Base-by-base conservation (phyloP, 2,888 invertebrate genomes). In the Conistra vaccinii region DNA sequence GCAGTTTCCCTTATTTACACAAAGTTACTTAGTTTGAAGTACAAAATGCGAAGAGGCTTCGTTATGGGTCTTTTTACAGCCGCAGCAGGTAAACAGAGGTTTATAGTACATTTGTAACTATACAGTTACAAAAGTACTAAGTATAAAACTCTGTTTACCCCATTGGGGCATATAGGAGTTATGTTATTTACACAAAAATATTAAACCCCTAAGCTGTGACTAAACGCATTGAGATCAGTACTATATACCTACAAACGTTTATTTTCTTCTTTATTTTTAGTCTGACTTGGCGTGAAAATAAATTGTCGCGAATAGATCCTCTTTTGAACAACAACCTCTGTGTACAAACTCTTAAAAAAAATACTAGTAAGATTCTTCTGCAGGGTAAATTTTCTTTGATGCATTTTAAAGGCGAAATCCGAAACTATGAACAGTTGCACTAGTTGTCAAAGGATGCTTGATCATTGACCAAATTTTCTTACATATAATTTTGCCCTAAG, bases 271-370 rank as follows among this genome's bases (percentile, higher is more conserved):
- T 69, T 66, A 61, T 53, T 76, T 76, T 80, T 70, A 73, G 48
- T 85, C 61, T 85, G 69, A 76, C 60, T 75, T 78, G 70, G 84
- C 78, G 72, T 75, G 73, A 73, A 83, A 72, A 66, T 26, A 63
- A 42, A 73, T 65, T 68, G 57, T 84, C 69, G 53, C 10, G 72
- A 69, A 68, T 72, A 76, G 9, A 57, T 48, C 53, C 77, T 63
- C 12, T 63, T 73, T 57, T 80, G 23, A 3, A 23, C 32, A 39
- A 77, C 80, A 80, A 84, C 65, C 85, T 85, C 67, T 74, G 58
- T 63, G 62, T 39, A 2, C 14, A 53, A 23, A 39, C 17, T 7
- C 48, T 10, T 10, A 35, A 53, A 67, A 32, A 7, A 35, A 69
- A 35, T 10, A 17, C 17, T 42, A 23, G 10, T 5, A 7, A 20